These are phyloP conservation scores for Gnatocerus cornutus DNA, from an alignment of 2,888 invertebrate species.

Conservation along the genomic window DNA sequence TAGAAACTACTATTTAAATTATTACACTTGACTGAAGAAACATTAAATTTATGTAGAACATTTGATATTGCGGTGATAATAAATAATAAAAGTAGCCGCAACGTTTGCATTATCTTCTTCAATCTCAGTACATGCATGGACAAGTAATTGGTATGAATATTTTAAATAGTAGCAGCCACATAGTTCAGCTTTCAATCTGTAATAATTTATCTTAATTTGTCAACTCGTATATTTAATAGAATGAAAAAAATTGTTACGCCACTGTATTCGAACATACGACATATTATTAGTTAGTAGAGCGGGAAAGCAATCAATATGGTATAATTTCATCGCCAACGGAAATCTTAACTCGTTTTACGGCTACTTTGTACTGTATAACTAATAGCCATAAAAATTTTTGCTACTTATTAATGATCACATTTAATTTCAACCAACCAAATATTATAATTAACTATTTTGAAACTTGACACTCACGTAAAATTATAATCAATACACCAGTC, in stretches of 20 bases:
- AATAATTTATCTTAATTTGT: neutral
- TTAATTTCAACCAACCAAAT: slow-evolving; percentile 6
- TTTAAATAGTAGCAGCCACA: neutral
- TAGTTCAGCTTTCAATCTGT: too few relatives aligned
- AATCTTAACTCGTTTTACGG: slow-evolving; percentile 9
- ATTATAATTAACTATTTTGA: slow-evolving; percentile 19
- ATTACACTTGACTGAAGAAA: slow-evolving; percentile 13
- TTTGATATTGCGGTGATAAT: slow-evolving; percentile 21
- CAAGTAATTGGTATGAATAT: slow-evolving; percentile 9
- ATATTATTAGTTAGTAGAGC: slow-evolving; percentile 13
- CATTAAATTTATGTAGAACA: slow-evolving; percentile 7
- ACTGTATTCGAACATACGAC: neutral
- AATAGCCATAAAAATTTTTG: slow-evolving; percentile 14
- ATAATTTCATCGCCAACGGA: slow-evolving; percentile 14
- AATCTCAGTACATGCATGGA: slow-evolving; percentile 15
- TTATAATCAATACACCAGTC: slow-evolving; percentile 14
- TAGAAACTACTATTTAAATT: slow-evolving; percentile 14
- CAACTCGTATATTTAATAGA: neutral
- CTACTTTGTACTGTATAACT: slow-evolving; percentile 11
- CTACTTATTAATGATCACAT: slow-evolving; percentile 16
- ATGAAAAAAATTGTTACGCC: neutral
- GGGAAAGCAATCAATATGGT: slow-evolving; percentile 17
- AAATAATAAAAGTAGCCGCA: slow-evolving; percentile 26
- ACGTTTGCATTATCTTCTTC: slow-evolving; percentile 12
- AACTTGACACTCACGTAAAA: slow-evolving; percentile 17